Evolutionary conservation across 30 jellyfish, hydroid and myxozoan species (phyloP), one percentile per base, ranked within the genome.

Genomic region (Turritopsis dohrnii): DNA sequence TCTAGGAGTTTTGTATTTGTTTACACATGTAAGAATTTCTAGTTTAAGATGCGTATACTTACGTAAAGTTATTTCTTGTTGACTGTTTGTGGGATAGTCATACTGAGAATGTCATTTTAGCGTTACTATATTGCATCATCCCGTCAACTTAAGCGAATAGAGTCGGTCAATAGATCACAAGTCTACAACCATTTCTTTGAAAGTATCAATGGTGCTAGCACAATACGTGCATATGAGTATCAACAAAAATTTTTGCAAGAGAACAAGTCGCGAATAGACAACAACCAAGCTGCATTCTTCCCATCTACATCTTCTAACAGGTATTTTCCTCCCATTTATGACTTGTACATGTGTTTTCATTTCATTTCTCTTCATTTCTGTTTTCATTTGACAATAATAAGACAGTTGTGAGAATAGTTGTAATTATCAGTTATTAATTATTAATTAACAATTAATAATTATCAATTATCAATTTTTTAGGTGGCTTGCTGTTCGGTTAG

Each of bases 401-500:
- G n/a, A n/a, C n/a, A n/a, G n/a, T n/a, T n/a, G n/a, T n/a, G n/a
- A n/a, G n/a, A n/a, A n/a, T n/a, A n/a, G n/a, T n/a, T n/a, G n/a
- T n/a, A n/a, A 41, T 41, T n/a, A n/a, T n/a, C n/a, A n/a, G 13
- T 41, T 41, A 5, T 5, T 3, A 13, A 41, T 3, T 41, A 41
- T 3, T 3, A 13, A n/a, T n/a, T n/a, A n/a, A n/a, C n/a, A n/a
- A n/a, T n/a, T 41, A 41, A 3, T 41, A 13, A 5, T n/a, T n/a
- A n/a, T n/a, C n/a, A n/a, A n/a, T n/a, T 41, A 3, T 41, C 29
- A 24, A 22, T 30, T 88, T 52, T 71, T 65, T 66, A 95, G 99
- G 85, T 95, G 99, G 99, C 89, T 95, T 1, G 98, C 97, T n/a
- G 93, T 95, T 27, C 81, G 99, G 27, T 73, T 95, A 76, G 99